Evolutionary conservation across 1,140 invertebrate species (phyloP).

Genomic region (Caenorhabditis brenneri): DNA sequence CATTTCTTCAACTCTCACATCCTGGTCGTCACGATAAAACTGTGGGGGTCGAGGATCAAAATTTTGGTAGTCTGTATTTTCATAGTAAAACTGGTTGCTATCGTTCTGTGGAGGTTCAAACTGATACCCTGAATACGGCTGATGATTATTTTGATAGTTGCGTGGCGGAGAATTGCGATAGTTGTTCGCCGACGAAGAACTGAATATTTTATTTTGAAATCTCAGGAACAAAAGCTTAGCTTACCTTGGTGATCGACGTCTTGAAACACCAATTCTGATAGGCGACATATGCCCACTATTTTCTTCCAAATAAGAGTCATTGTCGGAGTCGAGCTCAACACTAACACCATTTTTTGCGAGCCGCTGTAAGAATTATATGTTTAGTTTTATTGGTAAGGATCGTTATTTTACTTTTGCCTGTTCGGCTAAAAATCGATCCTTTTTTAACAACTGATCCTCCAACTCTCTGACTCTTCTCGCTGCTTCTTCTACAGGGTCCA

Average conservation of each 20-base stretch:
- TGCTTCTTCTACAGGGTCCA: not conserved
- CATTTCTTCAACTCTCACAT: constrained; percentile 24
- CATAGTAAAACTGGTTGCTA: not conserved
- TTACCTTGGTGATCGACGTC: too few relatives aligned
- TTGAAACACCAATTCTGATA: not conserved
- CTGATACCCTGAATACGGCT: too few relatives aligned
- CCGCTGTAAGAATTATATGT: too few relatives aligned
- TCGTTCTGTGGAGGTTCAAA: not conserved
- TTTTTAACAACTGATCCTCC: not conserved
- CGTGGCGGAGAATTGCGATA: too few relatives aligned
- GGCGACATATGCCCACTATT: not conserved
- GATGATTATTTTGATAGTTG: too few relatives aligned
- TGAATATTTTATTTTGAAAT: too few relatives aligned
- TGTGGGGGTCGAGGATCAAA: not conserved
- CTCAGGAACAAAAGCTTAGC: too few relatives aligned
- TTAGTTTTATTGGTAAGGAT: too few relatives aligned
- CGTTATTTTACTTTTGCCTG: not conserved
- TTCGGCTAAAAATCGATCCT: not conserved
- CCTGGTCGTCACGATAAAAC: not conserved
- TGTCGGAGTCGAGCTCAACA: not conserved
- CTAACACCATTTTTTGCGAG: not conserved
- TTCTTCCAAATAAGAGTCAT: not conserved
- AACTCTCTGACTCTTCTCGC: not conserved
- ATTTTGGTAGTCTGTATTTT: not conserved
- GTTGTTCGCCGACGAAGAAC: too few relatives aligned